phyloP scores from a whole-genome alignment of 2,113 vertebrate species.

The Puma concolor region DNA sequence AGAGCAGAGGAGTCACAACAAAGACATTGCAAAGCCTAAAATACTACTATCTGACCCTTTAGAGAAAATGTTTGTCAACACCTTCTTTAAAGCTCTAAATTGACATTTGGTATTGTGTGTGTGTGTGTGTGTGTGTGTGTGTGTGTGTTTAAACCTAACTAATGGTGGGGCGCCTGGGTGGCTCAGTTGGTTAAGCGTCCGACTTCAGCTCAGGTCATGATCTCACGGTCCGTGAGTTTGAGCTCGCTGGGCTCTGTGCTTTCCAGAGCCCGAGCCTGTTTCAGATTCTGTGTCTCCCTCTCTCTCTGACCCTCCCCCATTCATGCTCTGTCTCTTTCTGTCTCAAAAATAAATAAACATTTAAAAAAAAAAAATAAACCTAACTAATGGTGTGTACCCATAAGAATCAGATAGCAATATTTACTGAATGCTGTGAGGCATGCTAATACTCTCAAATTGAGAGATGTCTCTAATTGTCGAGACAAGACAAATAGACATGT shows the following conservation, averaged over 20 bases:
- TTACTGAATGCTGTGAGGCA: neutral
- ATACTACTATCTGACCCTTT: neutral
- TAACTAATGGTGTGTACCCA: neutral
- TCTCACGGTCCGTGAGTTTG: no score
- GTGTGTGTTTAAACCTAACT: neutral
- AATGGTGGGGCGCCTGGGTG: neutral
- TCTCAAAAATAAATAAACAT: no score
- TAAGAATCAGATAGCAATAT: neutral
- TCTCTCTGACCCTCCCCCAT: no score
- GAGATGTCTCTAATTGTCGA: neutral
- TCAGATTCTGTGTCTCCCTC: no score
- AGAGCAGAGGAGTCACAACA: neutral
- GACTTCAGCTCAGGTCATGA: no score
- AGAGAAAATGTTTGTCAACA: neutral
- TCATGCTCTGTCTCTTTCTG: no score
- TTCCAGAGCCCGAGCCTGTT: no score
- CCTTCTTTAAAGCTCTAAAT: neutral
- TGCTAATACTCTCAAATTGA: neutral
- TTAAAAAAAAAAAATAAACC: no score
- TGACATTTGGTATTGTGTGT: neutral
- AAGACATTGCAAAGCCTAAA: neutral
- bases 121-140: no score
- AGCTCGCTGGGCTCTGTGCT: no score
- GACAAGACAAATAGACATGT: neutral
- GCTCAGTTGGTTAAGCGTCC: no score